Percentiles rank a stretch among this genome's conserved stretches.
Evolutionary conservation across 1,140 invertebrate genomes (phyloP).

Genomic region (Listronotus bonariensis): DNA sequence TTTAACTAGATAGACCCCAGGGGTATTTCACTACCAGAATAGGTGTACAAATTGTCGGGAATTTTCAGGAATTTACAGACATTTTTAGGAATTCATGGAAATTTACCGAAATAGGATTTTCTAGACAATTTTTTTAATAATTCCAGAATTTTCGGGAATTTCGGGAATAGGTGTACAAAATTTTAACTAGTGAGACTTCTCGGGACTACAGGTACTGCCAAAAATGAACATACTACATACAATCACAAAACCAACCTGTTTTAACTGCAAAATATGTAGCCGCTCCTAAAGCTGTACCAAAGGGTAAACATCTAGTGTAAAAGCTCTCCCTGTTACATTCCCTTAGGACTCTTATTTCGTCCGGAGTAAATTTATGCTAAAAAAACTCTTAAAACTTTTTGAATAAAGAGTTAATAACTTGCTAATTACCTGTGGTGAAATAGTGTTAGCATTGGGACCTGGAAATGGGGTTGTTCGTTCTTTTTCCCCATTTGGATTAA

Average conservation of each 20-base stretch:
- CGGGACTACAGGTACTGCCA: no score
- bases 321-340: slow-evolving; percentile 77
- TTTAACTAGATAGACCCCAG: no score
- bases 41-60: no score
- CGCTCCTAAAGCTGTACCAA: slow-evolving; percentile 64
- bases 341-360: slow-evolving; percentile 67
- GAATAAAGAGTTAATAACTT: neutral
- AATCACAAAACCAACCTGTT: slow-evolving; percentile 54
- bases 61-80: no score
- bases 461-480: slow-evolving; percentile 27
- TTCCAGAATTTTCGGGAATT: no score
- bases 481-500: slow-evolving; percentile 23
- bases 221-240: no score
- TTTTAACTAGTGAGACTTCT: no score
- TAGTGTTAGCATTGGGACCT: slow-evolving; percentile 16
- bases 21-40: no score
- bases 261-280: slow-evolving; percentile 67
- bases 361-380: slow-evolving; percentile 65
- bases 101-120: no score
- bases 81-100: no score
- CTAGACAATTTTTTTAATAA: no score
- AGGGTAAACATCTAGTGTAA: slow-evolving; percentile 68
- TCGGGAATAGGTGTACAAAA: no score
- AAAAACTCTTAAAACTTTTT: slow-evolving; percentile 32
- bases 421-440: slow-evolving; percentile 8